These are phyloP conservation scores for Neria commutata DNA, from an alignment of 2,888 invertebrate species.

Conservation along the genomic window DNA sequence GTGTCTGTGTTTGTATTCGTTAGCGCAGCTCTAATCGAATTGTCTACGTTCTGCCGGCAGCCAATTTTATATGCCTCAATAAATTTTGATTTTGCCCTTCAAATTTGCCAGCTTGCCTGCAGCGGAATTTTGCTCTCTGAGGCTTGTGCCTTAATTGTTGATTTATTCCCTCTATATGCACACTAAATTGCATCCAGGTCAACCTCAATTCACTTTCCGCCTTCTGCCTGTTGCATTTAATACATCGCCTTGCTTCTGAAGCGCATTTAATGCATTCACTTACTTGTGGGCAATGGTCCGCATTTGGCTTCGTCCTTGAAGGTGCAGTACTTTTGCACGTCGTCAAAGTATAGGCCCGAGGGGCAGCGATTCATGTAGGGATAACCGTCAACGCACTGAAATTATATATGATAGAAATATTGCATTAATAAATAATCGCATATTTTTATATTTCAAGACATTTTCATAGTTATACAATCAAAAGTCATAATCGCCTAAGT, in stretches of 20 bases:
- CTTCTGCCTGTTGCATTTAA: background rate
- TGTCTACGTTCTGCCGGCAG: too few species aligned
- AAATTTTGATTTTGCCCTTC: background rate
- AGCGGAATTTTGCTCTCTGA: background rate
- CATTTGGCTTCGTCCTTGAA: conserved; percentile 89
- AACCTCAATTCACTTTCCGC: too few species aligned
- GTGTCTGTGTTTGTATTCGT: conserved; percentile 21
- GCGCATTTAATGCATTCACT: conserved; percentile 58
- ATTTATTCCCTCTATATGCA: too few species aligned
- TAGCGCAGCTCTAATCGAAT: conserved; percentile 14
- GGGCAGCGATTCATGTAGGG: conserved; percentile 89
- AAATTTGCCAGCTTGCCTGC: background rate
- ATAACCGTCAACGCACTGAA: conserved; percentile 86
- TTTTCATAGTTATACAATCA: too few species aligned
- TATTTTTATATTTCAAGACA: too few species aligned
- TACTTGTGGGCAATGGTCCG: conserved; percentile 87
- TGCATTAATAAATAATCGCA: too few species aligned
- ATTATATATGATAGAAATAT: conserved; percentile 2
- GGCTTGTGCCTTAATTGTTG: too few species aligned
- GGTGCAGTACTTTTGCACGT: conserved; percentile 87
- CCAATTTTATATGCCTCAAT: background rate
- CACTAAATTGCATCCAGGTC: background rate
- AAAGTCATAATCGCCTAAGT: too few species aligned
- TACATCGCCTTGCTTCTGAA: background rate
- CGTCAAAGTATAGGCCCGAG: conserved; percentile 88